Conservation (phyloP, 2,113 vertebrate species). For the Diphyllodes magnificus region DNA sequence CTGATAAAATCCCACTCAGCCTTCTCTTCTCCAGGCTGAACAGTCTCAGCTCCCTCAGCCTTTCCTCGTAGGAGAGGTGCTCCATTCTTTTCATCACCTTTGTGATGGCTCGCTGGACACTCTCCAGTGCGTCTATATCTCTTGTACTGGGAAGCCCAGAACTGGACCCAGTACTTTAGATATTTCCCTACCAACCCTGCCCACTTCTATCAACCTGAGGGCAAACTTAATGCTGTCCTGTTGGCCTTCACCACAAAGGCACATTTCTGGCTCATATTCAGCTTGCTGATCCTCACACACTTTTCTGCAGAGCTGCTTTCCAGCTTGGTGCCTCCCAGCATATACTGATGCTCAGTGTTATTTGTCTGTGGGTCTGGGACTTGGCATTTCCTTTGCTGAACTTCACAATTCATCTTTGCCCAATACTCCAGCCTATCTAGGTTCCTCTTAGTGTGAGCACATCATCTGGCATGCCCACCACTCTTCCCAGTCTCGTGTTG, state of each 20-base stretch:
- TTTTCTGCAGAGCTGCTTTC: background rate
- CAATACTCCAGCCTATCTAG: background rate
- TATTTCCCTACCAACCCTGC: background rate
- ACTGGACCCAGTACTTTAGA: background rate
- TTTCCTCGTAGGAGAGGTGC: background rate
- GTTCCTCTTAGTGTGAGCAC: background rate
- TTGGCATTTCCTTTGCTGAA: background rate
- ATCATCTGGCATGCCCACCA: background rate
- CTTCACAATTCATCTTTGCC: background rate
- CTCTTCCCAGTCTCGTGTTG: background rate
- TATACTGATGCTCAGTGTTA: no score
- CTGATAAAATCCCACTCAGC: background rate
- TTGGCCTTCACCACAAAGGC: background rate
- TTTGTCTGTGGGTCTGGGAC: background rate
- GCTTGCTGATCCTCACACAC: background rate
- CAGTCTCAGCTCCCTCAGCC: background rate
- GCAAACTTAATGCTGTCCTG: background rate
- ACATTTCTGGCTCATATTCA: background rate
- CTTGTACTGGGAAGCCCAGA: background rate
- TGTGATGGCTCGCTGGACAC: fast-evolving
- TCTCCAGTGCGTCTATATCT: background rate
- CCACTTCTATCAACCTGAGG: background rate
- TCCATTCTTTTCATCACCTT: background rate
- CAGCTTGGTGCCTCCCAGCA: background rate
- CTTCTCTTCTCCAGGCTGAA: background rate